These are phyloP conservation scores for Jordanella pulchra DNA, from an alignment of 2,797 vertebrate species.

Conservation along the genomic window DNA sequence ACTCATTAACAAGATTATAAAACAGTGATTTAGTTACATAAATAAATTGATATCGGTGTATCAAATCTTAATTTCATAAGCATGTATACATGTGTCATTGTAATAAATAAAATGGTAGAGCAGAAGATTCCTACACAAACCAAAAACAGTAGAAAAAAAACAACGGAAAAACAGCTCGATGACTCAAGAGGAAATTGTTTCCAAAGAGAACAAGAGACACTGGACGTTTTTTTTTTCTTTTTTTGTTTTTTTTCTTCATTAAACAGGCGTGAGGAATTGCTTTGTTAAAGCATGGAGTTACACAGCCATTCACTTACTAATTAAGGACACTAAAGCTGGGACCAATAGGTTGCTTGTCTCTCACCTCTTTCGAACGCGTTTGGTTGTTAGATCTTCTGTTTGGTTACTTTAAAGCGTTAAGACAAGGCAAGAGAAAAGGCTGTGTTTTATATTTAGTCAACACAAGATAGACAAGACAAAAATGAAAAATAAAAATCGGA, in stretches of 20 bases:
- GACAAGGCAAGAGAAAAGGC: constrained; percentile 99
- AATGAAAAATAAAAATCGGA: constrained; percentile 31
- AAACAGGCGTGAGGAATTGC: constrained; percentile 86
- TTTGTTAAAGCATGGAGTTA: constrained; percentile 96
- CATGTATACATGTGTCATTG: constrained; percentile 99
- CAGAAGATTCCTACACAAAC: constrained; percentile 89
- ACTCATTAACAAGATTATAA: constrained; percentile 99
- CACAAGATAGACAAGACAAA: constrained; percentile 79
- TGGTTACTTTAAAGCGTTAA: constrained; percentile 99
- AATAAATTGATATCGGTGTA: constrained; percentile 99
- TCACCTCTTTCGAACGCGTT: constrained; percentile 89
- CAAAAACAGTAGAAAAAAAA: constrained; percentile 36
- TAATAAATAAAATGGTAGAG: constrained; percentile 99
- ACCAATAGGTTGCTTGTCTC: constrained; percentile 90
- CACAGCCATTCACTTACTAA: constrained; percentile 98
- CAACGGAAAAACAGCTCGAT: constrained; percentile 68
- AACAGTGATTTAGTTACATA: constrained; percentile 99
- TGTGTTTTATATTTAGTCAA: constrained; percentile 91
- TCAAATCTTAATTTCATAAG: constrained; percentile 99
- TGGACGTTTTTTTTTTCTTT: constrained; percentile 85
- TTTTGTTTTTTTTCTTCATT: constrained; percentile 87
- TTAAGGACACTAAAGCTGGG: constrained; percentile 96
- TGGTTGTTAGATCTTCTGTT: constrained; percentile 99
- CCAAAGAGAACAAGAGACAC: constrained; percentile 94
- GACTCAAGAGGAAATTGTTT: constrained; percentile 90